Base-by-base conservation (phyloP, 2,888 invertebrate genomes). In the Sarcophaga caerulescens region DNA sequence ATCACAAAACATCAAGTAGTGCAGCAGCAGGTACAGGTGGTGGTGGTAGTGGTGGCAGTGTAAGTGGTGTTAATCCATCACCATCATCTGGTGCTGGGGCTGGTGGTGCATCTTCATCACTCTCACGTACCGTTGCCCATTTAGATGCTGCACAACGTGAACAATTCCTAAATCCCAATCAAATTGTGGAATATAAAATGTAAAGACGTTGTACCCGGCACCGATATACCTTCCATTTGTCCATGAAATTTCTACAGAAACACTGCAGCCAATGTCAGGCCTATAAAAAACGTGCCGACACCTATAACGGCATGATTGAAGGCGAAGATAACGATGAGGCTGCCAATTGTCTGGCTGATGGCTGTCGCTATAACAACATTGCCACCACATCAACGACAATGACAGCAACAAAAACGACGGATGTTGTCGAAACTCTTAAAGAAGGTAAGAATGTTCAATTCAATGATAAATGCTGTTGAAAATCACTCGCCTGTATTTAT, bases 181-280 rank as follows among this genome's bases (percentile, higher is more conserved):
- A 93, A 90, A 93, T 93, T 87, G 91, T 93, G 89, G 93, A 93
- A 89, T 92, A 93, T 88, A 93, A 93, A 89, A 93, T 93, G 93
- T 93, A 93, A 93, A 92, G 90, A 89, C 91, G 92, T 90, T 92
- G 92, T 90, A 92, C 92, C 91, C 91, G 92, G 91, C 92, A 92
- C 91, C 92, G 92, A 90, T 91, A 92, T 92, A 92, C 91, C 89
- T 92, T 92, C 89, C 91, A 92, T 90, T 91, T 92, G 92, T 92
- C 92, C 91, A 91, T 91, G 90, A 92, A 91, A 89, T 92, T 92
- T 90, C 88, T 91, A 89, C 91, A 91, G 89, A 91, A 91, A 89
- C 89, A 92, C 86, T 92, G 91, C 89, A 89, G 89, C 44, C 91
- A 92, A 82, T 92, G 91, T 89, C 91, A 91, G 88, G 91, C 90